phyloP scores from a whole-genome alignment of 2,797 vertebrate genomes.

The Florisuga fusca region DNA sequence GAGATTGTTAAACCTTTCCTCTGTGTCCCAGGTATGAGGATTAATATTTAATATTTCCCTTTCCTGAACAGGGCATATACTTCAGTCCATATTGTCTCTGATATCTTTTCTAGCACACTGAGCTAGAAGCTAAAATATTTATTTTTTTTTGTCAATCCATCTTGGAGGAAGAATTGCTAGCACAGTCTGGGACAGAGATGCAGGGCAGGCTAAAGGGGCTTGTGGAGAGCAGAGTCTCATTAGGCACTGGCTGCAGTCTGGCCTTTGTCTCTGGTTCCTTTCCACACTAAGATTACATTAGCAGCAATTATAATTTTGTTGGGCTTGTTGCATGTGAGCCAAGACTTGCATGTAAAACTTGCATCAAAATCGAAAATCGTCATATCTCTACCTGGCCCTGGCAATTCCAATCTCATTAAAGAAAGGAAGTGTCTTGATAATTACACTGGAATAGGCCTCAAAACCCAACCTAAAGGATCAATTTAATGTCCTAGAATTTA shows the following conservation, averaged over 20 bases:
- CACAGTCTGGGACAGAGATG: fast-evolving
- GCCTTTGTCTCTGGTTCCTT: background rate
- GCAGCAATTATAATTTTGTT: background rate
- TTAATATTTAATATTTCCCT: background rate
- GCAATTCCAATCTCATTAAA: background rate
- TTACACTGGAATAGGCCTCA: background rate
- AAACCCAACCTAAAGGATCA: background rate
- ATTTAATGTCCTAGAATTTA: background rate
- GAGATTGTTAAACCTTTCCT: background rate
- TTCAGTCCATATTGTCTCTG: background rate
- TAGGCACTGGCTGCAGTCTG: background rate
- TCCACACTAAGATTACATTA: background rate
- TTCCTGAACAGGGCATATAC: background rate
- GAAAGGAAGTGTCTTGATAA: background rate
- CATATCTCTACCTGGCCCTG: background rate
- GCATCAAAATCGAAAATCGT: background rate
- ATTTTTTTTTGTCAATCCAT: background rate
- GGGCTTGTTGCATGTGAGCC: background rate
- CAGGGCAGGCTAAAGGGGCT: background rate
- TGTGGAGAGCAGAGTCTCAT: background rate
- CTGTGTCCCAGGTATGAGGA: background rate
- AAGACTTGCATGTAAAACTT: background rate
- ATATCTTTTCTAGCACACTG: background rate
- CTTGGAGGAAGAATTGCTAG: background rate
- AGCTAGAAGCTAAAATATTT: background rate